phyloP scores from a whole-genome alignment of 1,140 invertebrate species.

The Sycophila sp. region DNA sequence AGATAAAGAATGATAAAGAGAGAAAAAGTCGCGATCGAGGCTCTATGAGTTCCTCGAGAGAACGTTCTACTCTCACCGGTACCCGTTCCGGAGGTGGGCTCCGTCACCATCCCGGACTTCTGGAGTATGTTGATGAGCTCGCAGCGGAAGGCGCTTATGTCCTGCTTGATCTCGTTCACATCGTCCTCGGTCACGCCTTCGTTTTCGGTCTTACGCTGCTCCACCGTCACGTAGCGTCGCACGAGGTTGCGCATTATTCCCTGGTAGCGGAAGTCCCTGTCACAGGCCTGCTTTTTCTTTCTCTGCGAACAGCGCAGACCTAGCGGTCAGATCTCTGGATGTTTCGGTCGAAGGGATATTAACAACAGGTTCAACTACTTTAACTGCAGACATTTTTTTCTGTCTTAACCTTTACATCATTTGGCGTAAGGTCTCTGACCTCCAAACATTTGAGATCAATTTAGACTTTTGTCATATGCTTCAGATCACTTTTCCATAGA shows the following conservation, averaged over 20 bases:
- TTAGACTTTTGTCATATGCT: too few species aligned
- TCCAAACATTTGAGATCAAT: too few species aligned
- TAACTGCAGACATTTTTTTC: too few species aligned
- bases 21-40: conserved; percentile 29
- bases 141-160: conserved; percentile 93
- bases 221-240: conserved; percentile 93
- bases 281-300: conserved; percentile 89
- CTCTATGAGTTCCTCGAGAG: conserved; percentile 32
- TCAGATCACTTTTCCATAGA: too few species aligned
- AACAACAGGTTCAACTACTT: too few species aligned
- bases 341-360: background rate
- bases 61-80: conserved; percentile 66
- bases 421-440: too few species aligned
- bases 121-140: conserved; percentile 96
- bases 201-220: conserved; percentile 92
- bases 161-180: conserved; percentile 98
- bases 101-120: conserved; percentile 92
- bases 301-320: conserved; percentile 74
- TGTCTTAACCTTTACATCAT: too few species aligned
- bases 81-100: conserved; percentile 79
- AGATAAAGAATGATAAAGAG: conserved; percentile 14
- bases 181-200: conserved; percentile 99
- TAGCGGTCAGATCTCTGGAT: background rate
- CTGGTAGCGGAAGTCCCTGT: conserved; percentile 90
- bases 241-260: conserved; percentile 96